These are phyloP conservation scores for Colletes gigas DNA, from an alignment of 1,140 invertebrate species.

Conservation along the genomic window DNA sequence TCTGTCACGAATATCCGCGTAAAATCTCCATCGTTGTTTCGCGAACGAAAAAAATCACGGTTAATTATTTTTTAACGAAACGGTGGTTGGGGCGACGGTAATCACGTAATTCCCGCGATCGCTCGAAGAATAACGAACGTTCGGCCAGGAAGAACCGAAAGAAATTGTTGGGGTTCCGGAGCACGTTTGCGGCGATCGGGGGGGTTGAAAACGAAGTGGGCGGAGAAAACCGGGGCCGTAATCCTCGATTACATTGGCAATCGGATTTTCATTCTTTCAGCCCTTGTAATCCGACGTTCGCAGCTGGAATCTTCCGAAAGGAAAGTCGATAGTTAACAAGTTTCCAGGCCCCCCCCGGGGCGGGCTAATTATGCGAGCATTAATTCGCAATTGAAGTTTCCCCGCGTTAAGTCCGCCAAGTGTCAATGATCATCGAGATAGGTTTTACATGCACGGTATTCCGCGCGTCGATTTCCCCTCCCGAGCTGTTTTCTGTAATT, in stretches of 20 bases:
- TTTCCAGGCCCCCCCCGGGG: slow-evolving; percentile 20
- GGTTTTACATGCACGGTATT: not conserved
- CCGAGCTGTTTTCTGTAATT: not conserved
- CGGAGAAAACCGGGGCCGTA: not conserved
- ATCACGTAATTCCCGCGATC: not conserved
- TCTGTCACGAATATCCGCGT: too few relatives aligned
- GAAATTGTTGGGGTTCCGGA: not conserved
- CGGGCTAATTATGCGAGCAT: slow-evolving; percentile 57
- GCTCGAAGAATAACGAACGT: too few relatives aligned
- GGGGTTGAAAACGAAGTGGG: not conserved
- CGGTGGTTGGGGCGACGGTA: too few relatives aligned
- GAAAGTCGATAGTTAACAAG: slow-evolving; percentile 52
- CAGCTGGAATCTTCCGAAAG: slow-evolving; percentile 9
- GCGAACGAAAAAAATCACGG: too few relatives aligned
- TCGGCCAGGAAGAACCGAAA: too few relatives aligned
- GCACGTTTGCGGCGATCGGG: not conserved
- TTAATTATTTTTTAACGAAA: too few relatives aligned
- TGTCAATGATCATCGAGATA: not conserved
- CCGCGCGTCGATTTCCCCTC: not conserved
- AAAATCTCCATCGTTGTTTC: too few relatives aligned
- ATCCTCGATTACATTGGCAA: slow-evolving; percentile 22
- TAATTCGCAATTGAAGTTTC: slow-evolving; percentile 65
- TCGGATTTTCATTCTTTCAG: slow-evolving; percentile 24
- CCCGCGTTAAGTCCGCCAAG: slow-evolving; percentile 39
- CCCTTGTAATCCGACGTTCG: slow-evolving; percentile 17